Evolutionary conservation across 1,140 invertebrate genomes (phyloP).

Genomic region (Lamellibrachia luymesi): DNA sequence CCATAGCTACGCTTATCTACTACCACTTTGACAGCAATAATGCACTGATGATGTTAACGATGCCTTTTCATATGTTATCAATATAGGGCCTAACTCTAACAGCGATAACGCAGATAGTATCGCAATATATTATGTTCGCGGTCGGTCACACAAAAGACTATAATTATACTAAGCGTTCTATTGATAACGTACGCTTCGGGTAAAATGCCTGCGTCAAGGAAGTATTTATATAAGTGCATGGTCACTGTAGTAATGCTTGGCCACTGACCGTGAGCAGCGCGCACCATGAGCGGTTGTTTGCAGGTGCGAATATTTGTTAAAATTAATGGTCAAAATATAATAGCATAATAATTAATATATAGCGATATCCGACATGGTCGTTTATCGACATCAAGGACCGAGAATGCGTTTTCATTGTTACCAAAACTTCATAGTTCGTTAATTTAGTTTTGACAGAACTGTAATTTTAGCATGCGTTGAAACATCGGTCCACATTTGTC

Average conservation of each 20-base stretch:
- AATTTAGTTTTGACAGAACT: too few relatives aligned
- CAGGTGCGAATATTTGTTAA: too few relatives aligned
- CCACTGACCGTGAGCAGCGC: too few relatives aligned
- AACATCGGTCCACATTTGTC: too few relatives aligned
- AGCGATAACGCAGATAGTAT: neutral
- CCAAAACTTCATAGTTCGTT: neutral
- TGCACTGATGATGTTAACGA: neutral
- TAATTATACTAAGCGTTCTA: neutral
- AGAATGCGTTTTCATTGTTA: too few relatives aligned
- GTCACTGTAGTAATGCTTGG: neutral
- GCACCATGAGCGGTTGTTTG: too few relatives aligned
- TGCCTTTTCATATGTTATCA: neutral
- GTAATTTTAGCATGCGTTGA: too few relatives aligned
- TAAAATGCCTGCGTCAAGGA: neutral
- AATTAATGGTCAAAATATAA: too few relatives aligned
- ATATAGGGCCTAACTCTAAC: neutral
- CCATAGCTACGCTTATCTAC: neutral
- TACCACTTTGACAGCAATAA: neutral
- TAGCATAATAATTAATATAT: too few relatives aligned
- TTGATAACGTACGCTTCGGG: neutral
- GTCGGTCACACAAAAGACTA: too few relatives aligned
- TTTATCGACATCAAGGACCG: too few relatives aligned
- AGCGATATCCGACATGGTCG: too few relatives aligned
- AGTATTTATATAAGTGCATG: neutral
- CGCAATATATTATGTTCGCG: neutral